Conservation (phyloP, 2,113 vertebrate species). For the Otus sunia region DNA sequence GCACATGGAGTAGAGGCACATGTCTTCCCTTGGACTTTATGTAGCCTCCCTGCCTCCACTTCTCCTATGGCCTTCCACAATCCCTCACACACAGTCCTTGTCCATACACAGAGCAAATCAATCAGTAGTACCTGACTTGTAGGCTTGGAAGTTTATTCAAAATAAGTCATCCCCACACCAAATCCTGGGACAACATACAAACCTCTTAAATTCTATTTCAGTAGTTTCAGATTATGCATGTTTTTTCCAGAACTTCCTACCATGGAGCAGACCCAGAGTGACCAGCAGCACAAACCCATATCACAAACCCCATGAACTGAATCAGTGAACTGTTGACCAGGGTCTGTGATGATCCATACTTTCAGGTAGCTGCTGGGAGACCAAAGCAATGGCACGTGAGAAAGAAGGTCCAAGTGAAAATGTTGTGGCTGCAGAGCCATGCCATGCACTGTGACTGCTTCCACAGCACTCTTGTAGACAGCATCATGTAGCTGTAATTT, state of each 20-base stretch:
- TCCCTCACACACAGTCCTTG: background rate
- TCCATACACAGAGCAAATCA: background rate
- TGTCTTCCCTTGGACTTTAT: background rate
- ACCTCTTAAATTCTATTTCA: background rate
- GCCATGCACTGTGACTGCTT: rapidly evolving
- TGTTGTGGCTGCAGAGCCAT: background rate
- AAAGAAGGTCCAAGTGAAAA: background rate
- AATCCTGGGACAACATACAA: background rate
- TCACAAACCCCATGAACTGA: background rate
- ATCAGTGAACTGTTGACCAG: background rate
- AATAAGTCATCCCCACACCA: background rate
- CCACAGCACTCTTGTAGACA: background rate
- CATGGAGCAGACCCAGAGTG: background rate
- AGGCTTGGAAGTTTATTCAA: background rate
- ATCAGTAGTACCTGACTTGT: background rate
- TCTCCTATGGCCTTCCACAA: background rate
- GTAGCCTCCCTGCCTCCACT: background rate
- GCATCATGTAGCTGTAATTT: background rate
- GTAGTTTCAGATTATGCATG: background rate
- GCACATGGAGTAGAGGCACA: background rate
- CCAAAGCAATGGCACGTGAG: background rate
- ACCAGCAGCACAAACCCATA: background rate
- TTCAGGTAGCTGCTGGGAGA: background rate
- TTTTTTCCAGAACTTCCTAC: background rate
- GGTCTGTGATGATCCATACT: background rate